These are phyloP conservation scores for Desmodus rotundus DNA, from an alignment of 2,113 vertebrate genomes.

Conservation along the genomic window DNA sequence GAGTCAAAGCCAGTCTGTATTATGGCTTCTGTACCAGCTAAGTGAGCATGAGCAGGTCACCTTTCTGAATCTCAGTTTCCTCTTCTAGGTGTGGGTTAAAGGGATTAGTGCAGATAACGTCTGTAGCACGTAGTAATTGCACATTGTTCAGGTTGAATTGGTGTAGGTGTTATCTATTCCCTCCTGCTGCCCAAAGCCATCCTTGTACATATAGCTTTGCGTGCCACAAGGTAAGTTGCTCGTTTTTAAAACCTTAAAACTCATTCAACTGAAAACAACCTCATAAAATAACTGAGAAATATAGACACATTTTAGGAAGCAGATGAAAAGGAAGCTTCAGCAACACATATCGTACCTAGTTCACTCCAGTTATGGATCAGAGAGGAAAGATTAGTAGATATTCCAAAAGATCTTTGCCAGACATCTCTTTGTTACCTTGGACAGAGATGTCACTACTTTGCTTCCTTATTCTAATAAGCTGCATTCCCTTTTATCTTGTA, in stretches of 20 bases:
- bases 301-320: neutral
- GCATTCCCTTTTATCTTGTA: neutral
- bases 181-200: neutral
- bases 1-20: neutral
- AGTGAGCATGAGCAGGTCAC: too few species aligned
- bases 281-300: neutral
- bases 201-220: neutral
- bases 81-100: neutral
- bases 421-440: neutral
- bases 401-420: neutral
- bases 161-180: neutral
- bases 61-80: neutral
- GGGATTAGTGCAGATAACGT: too few species aligned
- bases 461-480: neutral
- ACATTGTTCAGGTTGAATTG: neutral
- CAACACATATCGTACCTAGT: neutral
- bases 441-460: neutral
- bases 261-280: neutral
- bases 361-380: neutral
- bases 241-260: neutral
- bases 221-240: neutral
- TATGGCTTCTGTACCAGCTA: neutral
- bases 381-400: neutral
- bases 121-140: neutral
- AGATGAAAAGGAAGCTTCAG: neutral